Conservation (phyloP, 2,888 invertebrate species). For the Cephus nigrinus region DNA sequence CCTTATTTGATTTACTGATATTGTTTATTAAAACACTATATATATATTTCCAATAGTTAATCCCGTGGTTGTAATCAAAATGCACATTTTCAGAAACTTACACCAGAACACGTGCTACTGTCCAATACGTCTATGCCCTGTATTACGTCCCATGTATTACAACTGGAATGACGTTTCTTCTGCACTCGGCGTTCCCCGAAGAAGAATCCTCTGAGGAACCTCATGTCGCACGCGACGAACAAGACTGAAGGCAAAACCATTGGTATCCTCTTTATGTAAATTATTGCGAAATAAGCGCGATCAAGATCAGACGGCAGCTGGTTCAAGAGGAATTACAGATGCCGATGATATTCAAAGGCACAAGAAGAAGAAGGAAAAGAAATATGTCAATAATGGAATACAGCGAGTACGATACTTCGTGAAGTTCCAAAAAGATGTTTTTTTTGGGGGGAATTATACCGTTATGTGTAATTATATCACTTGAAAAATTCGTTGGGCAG, state of each 20-base stretch:
- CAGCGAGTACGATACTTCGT: neutral
- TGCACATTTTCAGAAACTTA: neutral
- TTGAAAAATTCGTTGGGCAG: neutral
- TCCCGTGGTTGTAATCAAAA: neutral
- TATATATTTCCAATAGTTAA: neutral
- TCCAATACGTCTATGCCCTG: neutral
- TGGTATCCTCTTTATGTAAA: neutral
- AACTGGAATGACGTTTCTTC: neutral
- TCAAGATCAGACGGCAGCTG: neutral
- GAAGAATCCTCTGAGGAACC: conserved; percentile 35
- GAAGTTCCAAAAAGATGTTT: neutral
- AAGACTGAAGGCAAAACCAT: conserved; percentile 28
- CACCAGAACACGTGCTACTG: neutral
- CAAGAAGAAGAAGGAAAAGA: neutral
- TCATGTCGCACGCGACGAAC: conserved; percentile 27
- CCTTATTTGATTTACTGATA: neutral
- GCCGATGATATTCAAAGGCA: neutral
- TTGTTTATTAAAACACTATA: neutral
- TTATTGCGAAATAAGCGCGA: neutral
- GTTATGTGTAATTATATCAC: neutral
- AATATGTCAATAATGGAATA: neutral
- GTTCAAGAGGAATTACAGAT: neutral
- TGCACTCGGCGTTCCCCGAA: conserved; percentile 27
- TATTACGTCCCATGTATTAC: neutral
- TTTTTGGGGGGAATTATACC: neutral